Evolutionary conservation across 30 jellyfish, hydroid and myxozoan genomes (phyloP), one percentile per base, ranked within the genome.

Genomic region (Hydractinia echinata): DNA sequence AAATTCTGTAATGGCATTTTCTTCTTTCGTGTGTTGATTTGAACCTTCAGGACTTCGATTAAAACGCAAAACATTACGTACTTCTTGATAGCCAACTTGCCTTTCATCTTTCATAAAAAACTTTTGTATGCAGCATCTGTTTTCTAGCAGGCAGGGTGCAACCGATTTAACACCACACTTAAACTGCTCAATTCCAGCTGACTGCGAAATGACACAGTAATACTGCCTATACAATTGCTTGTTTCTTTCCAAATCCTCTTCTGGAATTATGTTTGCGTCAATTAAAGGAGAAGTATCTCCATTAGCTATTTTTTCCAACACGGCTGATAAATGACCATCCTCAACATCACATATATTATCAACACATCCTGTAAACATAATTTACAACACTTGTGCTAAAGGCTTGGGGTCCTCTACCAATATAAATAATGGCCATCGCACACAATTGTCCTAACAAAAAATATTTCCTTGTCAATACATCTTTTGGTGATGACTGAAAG

Each of bases 131-230:
- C 68, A 56, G n/a, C 68, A 56, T 56, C 68, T 10, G 10, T 9
- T 9, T 56, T 56, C n/a, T 9, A 56, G 68, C n/a, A 56, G 10
- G n/a, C n/a, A 10, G 13, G 10, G 13, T 56, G 68, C n/a, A 56
- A 56, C n/a, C 68, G 68, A 56, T 9, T 56, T 56, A n/a, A 56
- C n/a, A n/a, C 68, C 68, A 56, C n/a, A n/a, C n/a, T 56, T 56
- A 56, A 9, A 56, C n/a, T 56, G 68, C 68, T 56, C 68, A 56
- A 56, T 56, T n/a, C 13, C 68, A 56, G 68, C 10, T 9, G 68
- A 9, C n/a, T n/a, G 10, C n/a, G 68, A 56, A 10, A 56, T 9
- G n/a, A 56, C 13, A n/a, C 68, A 56, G n/a, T 9, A 56, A n/a
- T 56, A 9, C n/a, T 56, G 68, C 68, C n/a, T 56, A 56, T 9